Evolutionary conservation across 1,140 invertebrate species (phyloP), one percentile per base, ranked within the genome.

Genomic region (Heliconius eleuchia): DNA sequence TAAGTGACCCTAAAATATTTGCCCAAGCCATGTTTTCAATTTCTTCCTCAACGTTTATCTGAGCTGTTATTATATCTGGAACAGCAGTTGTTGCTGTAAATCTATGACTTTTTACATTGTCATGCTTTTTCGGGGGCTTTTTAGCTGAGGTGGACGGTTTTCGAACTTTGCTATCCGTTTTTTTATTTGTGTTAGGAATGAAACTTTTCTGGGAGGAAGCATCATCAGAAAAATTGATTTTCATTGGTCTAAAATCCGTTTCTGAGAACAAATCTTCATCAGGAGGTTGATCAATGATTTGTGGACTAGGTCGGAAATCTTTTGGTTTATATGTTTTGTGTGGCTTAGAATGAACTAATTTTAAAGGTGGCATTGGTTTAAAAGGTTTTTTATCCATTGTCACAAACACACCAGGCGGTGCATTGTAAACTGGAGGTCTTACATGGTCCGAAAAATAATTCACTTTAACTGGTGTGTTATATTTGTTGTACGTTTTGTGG

Each of bases 311-410:
- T 74, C 93, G 79, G 74, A 94, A 94, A 78, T 94, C 93, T 46
- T 83, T 82, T 8, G 91, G 91, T 73, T 76, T 89, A 55, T 82
- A 81, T 23, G 84, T 77, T 83, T 83, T 86, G 18, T 84, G 74
- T n/a, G 84, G 86, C 73, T 93, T 93, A 8, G 83, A 71, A 4
- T 89, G 85, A 16, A 82, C 55, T 5, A 83, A 74, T 81, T 92
- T 93, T 71, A 94, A 74, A 16, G 93, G 93, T n/a, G 93, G 93
- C 88, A 94, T 88, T 3, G 93, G 93, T 75, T 93, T 94, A 60
- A 94, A 94, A n/a, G 93, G 91, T 72, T 94, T 94, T 73, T 93
- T 94, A 77, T 94, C 93, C 93, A 93, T 93, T 8, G 91, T 93
- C 2, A 91, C 90, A 71, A 94, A 94, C 3, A 94, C 89, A 57